Percentiles rank a stretch among this genome's conserved stretches.
Evolutionary conservation across 53 echinoderm and acorn worm species (phyloP).

Genomic region (Holothuria scabra): DNA sequence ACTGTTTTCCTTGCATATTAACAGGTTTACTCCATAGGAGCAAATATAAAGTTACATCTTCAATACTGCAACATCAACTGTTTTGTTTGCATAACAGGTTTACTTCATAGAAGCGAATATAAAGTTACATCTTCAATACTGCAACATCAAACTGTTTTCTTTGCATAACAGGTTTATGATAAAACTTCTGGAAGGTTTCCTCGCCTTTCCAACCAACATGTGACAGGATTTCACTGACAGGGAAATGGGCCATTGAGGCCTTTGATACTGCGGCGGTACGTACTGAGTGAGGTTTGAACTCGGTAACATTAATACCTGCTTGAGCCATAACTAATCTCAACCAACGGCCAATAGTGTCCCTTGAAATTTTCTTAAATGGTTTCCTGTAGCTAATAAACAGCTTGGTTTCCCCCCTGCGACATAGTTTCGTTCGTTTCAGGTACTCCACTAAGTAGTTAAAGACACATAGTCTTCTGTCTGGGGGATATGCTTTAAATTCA

Average conservation of each 20-base stretch:
- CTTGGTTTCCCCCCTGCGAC: conserved; percentile 1
- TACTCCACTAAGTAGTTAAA: neutral
- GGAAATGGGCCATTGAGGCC: neutral
- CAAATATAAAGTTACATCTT: too few species aligned
- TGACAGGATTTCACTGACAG: conserved; percentile 4
- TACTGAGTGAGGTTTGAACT: neutral
- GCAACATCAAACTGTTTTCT: neutral
- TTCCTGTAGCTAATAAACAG: conserved; percentile 29
- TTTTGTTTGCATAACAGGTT: too few species aligned
- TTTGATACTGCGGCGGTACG: neutral
- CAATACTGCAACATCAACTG: too few species aligned
- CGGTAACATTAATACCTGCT: neutral
- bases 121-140: too few species aligned
- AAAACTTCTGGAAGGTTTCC: conserved; percentile 24
- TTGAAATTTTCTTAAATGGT: neutral
- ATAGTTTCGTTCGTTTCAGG: neutral
- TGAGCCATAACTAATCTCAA: neutral
- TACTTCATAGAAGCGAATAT: too few species aligned
- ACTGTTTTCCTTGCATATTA: too few species aligned
- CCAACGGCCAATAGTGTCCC: conserved; percentile 12
- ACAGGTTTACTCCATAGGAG: too few species aligned
- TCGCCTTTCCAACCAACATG: conserved; percentile 36
- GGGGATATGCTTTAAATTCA: neutral
- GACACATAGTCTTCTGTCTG: neutral
- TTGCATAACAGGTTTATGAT: conserved; percentile 11